These are phyloP conservation scores for Microcebus lehilahytsara DNA, from an alignment of 2,113 vertebrate species.

Conservation along the genomic window DNA sequence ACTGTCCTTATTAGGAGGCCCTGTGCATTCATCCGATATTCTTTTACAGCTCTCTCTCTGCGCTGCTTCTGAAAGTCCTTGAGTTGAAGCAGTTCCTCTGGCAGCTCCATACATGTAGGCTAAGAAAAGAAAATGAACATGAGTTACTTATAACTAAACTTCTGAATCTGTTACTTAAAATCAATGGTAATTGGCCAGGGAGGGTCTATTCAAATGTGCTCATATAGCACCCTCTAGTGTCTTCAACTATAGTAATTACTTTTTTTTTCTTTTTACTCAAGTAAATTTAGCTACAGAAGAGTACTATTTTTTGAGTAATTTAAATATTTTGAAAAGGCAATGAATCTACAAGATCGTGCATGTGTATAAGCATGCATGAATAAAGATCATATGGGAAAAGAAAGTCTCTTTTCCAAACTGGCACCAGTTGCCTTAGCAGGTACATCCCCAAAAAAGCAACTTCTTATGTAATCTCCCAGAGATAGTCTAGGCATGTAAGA, in stretches of 20 bases:
- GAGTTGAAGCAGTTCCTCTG: conserved; percentile 86
- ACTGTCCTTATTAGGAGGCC: conserved; percentile 87
- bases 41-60: conserved; percentile 81
- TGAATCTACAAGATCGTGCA: background rate
- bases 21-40: conserved; percentile 83
- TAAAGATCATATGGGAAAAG: background rate
- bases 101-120: conserved; percentile 84
- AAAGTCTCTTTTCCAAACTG: background rate
- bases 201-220: conserved; percentile 40
- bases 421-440: background rate
- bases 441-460: background rate
- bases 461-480: background rate
- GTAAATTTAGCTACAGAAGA: too few species aligned
- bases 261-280: too few species aligned
- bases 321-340: conserved; percentile 14
- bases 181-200: background rate
- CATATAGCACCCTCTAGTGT: conserved; percentile 67
- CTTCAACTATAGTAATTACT: background rate
- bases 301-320: background rate
- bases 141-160: background rate
- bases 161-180: conserved; percentile 8
- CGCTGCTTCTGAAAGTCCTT: conserved; percentile 79
- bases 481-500: background rate
- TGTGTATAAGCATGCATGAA: background rate
- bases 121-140: conserved; percentile 72